These are phyloP conservation scores for Columbina picui DNA, from an alignment of 2,113 vertebrate genomes.

Conservation along the genomic window DNA sequence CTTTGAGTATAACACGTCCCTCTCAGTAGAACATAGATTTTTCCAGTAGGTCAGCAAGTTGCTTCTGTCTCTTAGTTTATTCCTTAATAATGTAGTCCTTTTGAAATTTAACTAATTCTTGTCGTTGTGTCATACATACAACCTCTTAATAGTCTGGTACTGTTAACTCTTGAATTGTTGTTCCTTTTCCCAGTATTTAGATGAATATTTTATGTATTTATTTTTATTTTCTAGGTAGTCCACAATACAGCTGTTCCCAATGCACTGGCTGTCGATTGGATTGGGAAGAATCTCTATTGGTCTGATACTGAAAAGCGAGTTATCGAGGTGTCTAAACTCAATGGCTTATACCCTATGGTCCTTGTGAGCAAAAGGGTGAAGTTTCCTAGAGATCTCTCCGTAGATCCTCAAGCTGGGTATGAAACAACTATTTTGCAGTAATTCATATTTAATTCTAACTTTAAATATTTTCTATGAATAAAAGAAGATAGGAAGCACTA, in stretches of 20 bases:
- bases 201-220: conserved; percentile 8
- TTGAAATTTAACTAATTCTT: not conserved
- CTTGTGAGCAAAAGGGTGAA: conserved; percentile 89
- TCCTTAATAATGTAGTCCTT: not conserved
- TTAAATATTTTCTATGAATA: not conserved
- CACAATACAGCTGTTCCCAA: conserved; percentile 94
- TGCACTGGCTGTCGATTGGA: conserved; percentile 95
- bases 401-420: conserved; percentile 93
- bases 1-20: not conserved
- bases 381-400: conserved; percentile 88
- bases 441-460: not conserved
- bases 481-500: not conserved
- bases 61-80: not conserved
- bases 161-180: not conserved
- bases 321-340: conserved; percentile 97
- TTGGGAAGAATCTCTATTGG: conserved; percentile 98
- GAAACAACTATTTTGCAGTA: conserved; percentile 12
- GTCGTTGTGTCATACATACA: not conserved
- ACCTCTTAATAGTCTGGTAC: not conserved
- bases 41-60: not conserved
- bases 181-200: not conserved
- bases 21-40: not conserved
- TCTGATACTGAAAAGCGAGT: conserved; percentile 93
- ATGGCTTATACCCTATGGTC: conserved; percentile 91
- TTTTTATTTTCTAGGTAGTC: conserved; percentile 83